Percentiles rank a stretch among this genome's conserved stretches.
Conservation (phyloP, 2,113 vertebrate species). For the Formicarius rufipectus region DNA sequence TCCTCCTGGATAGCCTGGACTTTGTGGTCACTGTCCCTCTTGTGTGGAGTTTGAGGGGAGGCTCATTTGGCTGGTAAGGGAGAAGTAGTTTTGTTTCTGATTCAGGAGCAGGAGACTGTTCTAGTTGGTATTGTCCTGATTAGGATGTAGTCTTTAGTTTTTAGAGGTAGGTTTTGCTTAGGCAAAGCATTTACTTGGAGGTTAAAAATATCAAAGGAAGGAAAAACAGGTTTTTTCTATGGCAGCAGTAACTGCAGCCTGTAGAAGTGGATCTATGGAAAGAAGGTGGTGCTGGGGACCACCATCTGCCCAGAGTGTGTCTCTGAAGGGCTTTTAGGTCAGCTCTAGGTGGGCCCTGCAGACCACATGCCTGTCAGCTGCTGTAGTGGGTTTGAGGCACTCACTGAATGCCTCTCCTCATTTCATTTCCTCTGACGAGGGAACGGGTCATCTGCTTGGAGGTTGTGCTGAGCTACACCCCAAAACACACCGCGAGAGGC, state of each 20-base stretch:
- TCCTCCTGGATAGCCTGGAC: neutral
- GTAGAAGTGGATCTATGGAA: neutral
- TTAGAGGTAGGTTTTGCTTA: neutral
- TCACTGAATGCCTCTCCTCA: neutral
- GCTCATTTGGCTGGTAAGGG: neutral
- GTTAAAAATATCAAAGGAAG: neutral
- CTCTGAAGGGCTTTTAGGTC: neutral
- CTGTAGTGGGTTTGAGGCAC: neutral
- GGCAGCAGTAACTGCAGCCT: neutral
- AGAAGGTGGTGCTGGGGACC: neutral
- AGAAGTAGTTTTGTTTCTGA: neutral
- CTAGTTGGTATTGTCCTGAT: neutral
- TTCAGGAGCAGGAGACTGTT: neutral
- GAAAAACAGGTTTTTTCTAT: neutral
- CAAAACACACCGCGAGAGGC: neutral
- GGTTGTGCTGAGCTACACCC: neutral
- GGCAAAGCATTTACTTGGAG: neutral
- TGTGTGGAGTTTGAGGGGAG: neutral
- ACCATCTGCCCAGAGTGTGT: neutral
- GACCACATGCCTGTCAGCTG: neutral
- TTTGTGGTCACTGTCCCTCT: neutral
- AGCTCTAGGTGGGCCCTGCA: neutral
- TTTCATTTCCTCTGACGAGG: neutral
- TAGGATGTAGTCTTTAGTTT: neutral
- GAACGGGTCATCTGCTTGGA: accelerated